These are phyloP conservation scores for Patella pellucida DNA, from an alignment of 2,888 invertebrate species.

Conservation along the genomic window DNA sequence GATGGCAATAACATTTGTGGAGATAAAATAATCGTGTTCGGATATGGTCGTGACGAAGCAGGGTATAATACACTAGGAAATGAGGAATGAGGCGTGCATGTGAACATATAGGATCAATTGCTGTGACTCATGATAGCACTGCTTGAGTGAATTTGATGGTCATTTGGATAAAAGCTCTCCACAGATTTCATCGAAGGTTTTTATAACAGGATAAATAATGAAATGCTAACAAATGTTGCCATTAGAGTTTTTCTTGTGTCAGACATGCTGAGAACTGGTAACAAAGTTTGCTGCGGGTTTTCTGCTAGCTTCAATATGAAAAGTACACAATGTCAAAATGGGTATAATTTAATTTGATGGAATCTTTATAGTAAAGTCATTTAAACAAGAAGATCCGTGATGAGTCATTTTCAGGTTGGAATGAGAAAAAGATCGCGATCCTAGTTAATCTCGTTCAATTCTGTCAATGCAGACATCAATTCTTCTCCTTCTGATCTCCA, in stretches of 20 bases:
- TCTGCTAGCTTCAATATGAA: no score
- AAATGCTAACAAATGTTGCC: not conserved
- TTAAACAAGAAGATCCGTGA: no score
- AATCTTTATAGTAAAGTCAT: no score
- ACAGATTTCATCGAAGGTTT: not conserved
- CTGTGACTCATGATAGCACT: not conserved
- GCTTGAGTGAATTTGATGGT: constrained; percentile 6
- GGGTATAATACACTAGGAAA: not conserved
- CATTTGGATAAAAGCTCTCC: not conserved
- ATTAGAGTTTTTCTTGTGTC: not conserved
- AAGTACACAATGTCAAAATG: no score
- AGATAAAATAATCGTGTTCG: constrained; percentile 4
- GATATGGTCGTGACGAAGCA: not conserved
- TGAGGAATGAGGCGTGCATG: not conserved
- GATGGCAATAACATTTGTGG: not conserved
- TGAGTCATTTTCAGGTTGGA: no score
- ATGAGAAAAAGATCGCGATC: no score
- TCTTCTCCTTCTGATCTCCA: no score
- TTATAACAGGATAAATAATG: not conserved
- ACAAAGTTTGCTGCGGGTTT: no score
- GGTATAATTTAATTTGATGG: no score
- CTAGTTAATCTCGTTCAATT: no score
- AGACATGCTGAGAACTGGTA: no score
- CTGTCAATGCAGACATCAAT: no score
- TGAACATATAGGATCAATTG: not conserved